Evolutionary conservation across 1,140 invertebrate species (phyloP).

Genomic region (Aporrectodea caliginosa): DNA sequence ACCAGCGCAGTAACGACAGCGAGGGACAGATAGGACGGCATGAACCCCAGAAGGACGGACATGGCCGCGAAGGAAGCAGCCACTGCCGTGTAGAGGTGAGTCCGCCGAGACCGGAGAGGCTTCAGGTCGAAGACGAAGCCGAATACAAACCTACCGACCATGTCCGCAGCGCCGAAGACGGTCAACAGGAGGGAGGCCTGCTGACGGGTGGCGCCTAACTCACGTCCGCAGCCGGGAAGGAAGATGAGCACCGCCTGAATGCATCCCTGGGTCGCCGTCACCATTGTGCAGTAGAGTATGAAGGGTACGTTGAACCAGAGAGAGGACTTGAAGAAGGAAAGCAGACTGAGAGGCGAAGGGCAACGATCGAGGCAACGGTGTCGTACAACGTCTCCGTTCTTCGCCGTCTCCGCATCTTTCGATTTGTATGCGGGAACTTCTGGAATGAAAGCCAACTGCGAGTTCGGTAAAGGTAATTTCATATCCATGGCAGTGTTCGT

Average conservation of each 20-base stretch:
- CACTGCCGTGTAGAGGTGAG: not conserved
- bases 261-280: not conserved
- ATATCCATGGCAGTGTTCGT: no score
- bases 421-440: no score
- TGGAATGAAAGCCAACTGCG: no score
- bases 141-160: conserved; percentile 12
- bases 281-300: not conserved
- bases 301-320: not conserved
- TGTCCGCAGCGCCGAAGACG: conserved; percentile 6
- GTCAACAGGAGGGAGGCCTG: conserved; percentile 15
- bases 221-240: not conserved
- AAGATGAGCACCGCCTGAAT: conserved; percentile 15
- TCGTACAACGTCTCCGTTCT: no score
- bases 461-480: no score
- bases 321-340: not conserved
- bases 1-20: not conserved
- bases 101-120: not conserved
- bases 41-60: not conserved
- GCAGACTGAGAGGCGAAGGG: not conserved
- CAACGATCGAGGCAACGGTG: no score
- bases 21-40: not conserved
- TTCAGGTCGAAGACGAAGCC: conserved; percentile 23
- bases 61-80: not conserved
- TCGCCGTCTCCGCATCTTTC: no score
- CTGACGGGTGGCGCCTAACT: not conserved